Evolutionary conservation across 2,888 invertebrate genomes (phyloP).

Genomic region (Aphelenchoides bicaudatus): DNA sequence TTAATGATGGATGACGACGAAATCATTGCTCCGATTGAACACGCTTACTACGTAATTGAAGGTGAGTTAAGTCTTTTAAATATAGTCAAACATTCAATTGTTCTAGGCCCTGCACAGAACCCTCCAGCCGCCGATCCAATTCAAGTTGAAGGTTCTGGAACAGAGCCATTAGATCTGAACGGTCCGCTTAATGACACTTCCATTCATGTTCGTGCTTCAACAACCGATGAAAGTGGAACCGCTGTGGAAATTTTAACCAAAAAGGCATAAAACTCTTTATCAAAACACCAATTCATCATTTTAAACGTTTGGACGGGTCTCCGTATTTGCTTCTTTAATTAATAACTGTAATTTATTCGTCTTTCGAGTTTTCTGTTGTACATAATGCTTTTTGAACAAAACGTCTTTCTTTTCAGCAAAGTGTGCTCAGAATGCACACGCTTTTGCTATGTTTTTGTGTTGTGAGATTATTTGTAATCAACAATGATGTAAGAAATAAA

Average conservation of each 20-base stretch:
- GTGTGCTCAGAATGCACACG: too few relatives aligned
- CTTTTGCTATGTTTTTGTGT: too few relatives aligned
- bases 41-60: slow-evolving; percentile 16
- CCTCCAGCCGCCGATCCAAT: slow-evolving; percentile 1
- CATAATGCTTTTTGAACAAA: too few relatives aligned
- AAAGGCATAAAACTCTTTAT: slow-evolving; percentile 4
- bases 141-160: slow-evolving; percentile 12
- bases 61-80: too few relatives aligned
- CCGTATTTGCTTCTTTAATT: too few relatives aligned
- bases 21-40: slow-evolving; percentile 10
- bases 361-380: too few relatives aligned
- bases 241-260: slow-evolving; percentile 18
- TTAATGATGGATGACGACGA: slow-evolving; percentile 8
- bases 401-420: too few relatives aligned
- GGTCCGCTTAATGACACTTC: slow-evolving; percentile 17
- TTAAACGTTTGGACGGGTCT: too few relatives aligned
- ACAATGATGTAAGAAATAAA: too few relatives aligned
- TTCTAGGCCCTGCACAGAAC: not conserved
- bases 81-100: too few relatives aligned
- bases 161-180: slow-evolving; percentile 9
- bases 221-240: slow-evolving; percentile 1
- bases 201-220: slow-evolving; percentile 11
- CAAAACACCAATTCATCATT: not conserved
- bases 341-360: too few relatives aligned
- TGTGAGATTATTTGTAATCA: too few relatives aligned